A percentile compares a stretch with the other conserved stretches of the same genome.
Conservation (phyloP, 2,113 vertebrate genomes). For the Melozone crissalis region DNA sequence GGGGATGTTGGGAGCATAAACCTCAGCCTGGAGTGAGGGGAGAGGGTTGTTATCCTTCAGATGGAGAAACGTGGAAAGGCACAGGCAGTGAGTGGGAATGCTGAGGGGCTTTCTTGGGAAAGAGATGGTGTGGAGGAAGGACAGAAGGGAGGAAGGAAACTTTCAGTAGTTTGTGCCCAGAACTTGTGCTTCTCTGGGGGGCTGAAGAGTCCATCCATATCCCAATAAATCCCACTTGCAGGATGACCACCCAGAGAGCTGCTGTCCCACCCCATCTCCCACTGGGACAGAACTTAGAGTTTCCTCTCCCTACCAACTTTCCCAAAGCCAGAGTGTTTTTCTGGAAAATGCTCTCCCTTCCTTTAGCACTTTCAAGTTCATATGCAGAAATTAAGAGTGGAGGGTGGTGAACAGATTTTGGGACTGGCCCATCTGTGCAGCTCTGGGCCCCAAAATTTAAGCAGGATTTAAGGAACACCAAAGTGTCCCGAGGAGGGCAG, state of each 20-base stretch:
- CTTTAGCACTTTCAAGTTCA: background rate
- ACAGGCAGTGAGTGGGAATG: background rate
- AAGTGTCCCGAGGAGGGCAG: background rate
- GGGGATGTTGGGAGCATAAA: slow-evolving; percentile 82
- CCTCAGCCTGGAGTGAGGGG: slow-evolving; percentile 71
- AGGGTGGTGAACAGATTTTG: background rate
- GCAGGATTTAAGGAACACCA: background rate
- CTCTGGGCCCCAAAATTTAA: background rate
- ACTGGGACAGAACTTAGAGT: background rate
- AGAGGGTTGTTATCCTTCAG: background rate
- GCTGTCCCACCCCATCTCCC: background rate
- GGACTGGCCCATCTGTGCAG: background rate
- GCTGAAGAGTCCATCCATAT: background rate
- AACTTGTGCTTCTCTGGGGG: background rate
- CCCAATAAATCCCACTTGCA: background rate
- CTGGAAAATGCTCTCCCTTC: background rate
- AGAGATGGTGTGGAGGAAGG: background rate
- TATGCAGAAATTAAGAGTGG: fast-evolving
- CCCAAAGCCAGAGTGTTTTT: background rate
- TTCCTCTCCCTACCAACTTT: background rate
- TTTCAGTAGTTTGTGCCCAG: background rate
- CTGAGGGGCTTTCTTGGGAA: background rate
- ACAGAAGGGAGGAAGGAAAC: background rate
- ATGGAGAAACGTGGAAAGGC: fast-evolving
- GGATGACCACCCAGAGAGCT: background rate